phyloP scores from a whole-genome alignment of 1,140 invertebrate species.

The Oreohelix idahoensis region DNA sequence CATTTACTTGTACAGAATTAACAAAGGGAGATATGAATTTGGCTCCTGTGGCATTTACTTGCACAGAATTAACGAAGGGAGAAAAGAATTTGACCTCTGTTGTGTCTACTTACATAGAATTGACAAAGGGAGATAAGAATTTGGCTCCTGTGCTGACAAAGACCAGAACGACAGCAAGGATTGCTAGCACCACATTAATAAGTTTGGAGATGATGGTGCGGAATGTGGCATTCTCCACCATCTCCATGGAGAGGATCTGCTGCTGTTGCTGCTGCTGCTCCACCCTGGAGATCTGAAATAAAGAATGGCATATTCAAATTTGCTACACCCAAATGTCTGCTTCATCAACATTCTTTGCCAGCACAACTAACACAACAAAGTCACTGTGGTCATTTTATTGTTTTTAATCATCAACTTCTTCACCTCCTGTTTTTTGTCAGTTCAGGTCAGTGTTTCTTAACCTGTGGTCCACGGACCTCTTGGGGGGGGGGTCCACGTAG shows the following conservation, averaged over 20 bases:
- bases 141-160: slow-evolving; percentile 93
- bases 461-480: too few relatives aligned
- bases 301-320: too few relatives aligned
- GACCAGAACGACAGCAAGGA: slow-evolving; percentile 92
- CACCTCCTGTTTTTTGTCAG: too few relatives aligned
- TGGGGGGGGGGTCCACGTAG: too few relatives aligned
- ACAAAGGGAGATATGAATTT: slow-evolving; percentile 95
- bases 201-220: slow-evolving; percentile 93
- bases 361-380: too few relatives aligned
- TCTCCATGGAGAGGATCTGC: slow-evolving; percentile 91
- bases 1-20: slow-evolving; percentile 86
- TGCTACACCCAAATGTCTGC: too few relatives aligned
- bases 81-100: too few relatives aligned
- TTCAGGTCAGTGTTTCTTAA: too few relatives aligned
- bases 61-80: too few relatives aligned
- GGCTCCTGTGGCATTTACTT: slow-evolving; percentile 89
- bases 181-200: slow-evolving; percentile 92
- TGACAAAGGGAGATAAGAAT: slow-evolving; percentile 93
- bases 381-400: too few relatives aligned
- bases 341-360: too few relatives aligned
- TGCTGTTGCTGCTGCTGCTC: slow-evolving; percentile 95
- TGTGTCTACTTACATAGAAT: slow-evolving; percentile 85
- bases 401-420: too few relatives aligned
- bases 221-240: slow-evolving; percentile 93
- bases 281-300: slow-evolving; percentile 90